Conservation (phyloP, 1,140 invertebrate species). For the Aphaenogaster floridana region DNA sequence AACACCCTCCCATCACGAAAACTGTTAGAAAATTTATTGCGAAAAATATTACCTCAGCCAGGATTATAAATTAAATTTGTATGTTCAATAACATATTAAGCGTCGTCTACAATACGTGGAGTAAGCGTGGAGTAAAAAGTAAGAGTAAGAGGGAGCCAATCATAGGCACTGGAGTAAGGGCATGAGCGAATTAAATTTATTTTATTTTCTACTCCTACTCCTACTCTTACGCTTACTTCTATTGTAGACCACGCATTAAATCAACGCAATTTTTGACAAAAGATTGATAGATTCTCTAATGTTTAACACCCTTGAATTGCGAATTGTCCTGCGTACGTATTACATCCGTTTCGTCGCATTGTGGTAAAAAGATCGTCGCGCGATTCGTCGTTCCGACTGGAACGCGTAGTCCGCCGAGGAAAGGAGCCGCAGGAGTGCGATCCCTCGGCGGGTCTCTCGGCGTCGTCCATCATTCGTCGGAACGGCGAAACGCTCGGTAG, state of each 20-base stretch:
- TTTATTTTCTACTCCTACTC: too few relatives aligned
- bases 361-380: conserved; percentile 11
- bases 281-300: not conserved
- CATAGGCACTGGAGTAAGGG: too few relatives aligned
- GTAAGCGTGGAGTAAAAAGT: too few relatives aligned
- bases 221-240: too few relatives aligned
- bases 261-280: conserved; percentile 1
- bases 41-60: too few relatives aligned
- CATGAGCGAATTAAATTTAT: too few relatives aligned
- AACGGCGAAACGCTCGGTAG: conserved; percentile 81
- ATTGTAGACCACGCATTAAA: not conserved
- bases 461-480: conserved; percentile 83
- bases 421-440: conserved; percentile 34
- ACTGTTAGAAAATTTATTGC: too few relatives aligned
- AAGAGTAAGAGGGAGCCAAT: too few relatives aligned
- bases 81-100: not conserved
- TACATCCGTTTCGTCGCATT: not conserved
- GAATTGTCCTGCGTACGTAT: not conserved
- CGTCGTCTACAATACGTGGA: too few relatives aligned
- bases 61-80: not conserved
- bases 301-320: not conserved
- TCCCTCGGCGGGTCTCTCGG: conserved; percentile 61
- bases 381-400: conserved; percentile 31
- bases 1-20: too few relatives aligned
- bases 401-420: conserved; percentile 51